Conservation (phyloP, 2,888 invertebrate species). For the Parelbella ahira region DNA sequence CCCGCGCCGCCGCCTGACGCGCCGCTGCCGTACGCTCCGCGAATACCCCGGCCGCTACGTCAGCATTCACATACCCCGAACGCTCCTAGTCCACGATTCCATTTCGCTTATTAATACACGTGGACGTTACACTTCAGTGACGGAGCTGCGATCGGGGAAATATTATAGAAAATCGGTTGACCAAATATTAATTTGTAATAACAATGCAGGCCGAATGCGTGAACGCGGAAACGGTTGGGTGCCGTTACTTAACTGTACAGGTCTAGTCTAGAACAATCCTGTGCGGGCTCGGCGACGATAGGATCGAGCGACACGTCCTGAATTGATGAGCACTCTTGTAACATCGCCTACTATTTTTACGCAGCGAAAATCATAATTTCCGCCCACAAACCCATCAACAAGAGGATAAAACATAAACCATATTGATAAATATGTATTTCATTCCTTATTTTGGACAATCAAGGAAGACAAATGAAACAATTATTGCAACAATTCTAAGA, state of each 20-base stretch:
- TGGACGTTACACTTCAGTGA: background rate
- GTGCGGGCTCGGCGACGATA: slow-evolving; percentile 49
- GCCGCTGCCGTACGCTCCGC: slow-evolving; percentile 11
- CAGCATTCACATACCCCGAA: slow-evolving; percentile 4
- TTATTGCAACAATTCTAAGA: too few species aligned
- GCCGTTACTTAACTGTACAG: slow-evolving; percentile 76
- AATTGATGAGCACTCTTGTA: slow-evolving; percentile 52
- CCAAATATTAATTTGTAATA: slow-evolving; percentile 39
- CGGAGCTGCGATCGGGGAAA: background rate
- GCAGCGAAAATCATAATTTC: slow-evolving; percentile 9
- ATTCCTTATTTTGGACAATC: too few species aligned
- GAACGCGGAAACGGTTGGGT: slow-evolving; percentile 66
- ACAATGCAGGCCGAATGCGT: slow-evolving; percentile 58
- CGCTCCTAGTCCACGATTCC: background rate
- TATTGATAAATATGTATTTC: too few species aligned
- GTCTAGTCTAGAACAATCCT: slow-evolving; percentile 75
- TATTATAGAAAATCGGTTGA: slow-evolving; percentile 1
- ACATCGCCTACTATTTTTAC: slow-evolving; percentile 29
- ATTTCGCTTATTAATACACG: slow-evolving; percentile 3
- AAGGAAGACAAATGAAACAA: too few species aligned
- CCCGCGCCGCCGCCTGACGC: slow-evolving; percentile 21
- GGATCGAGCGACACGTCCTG: slow-evolving; percentile 66
- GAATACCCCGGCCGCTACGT: slow-evolving; percentile 20
- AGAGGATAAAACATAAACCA: too few species aligned
- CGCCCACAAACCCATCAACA: background rate